Percentiles rank a stretch among this genome's conserved stretches.
phyloP scores from a whole-genome alignment of 2,888 invertebrate genomes.

The Bedellia somnulentella region DNA sequence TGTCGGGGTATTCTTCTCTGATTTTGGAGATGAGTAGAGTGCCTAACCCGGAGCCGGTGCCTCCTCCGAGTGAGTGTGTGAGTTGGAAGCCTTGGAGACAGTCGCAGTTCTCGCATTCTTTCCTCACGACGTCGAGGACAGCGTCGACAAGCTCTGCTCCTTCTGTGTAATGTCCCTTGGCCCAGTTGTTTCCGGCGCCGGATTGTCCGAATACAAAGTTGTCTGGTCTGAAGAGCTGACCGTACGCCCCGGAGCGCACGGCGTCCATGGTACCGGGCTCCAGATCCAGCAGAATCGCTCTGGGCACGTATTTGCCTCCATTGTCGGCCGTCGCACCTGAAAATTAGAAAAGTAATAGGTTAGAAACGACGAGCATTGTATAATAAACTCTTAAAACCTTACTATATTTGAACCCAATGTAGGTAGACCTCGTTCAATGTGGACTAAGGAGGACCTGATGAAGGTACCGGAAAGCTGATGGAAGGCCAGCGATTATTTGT shows the following conservation, averaged over 20 bases:
- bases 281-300: slow-evolving; percentile 90
- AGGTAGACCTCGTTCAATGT: too few species aligned
- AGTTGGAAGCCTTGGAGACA: slow-evolving; percentile 88
- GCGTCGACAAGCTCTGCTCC: slow-evolving; percentile 87
- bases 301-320: slow-evolving; percentile 91
- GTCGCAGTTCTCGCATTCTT: slow-evolving; percentile 90
- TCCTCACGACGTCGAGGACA: slow-evolving; percentile 80
- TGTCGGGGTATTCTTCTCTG: slow-evolving; percentile 87
- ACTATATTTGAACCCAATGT: not conserved
- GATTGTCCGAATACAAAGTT: slow-evolving; percentile 93
- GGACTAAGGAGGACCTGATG: too few species aligned
- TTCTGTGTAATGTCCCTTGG: slow-evolving; percentile 92
- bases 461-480: too few species aligned
- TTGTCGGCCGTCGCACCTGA: slow-evolving; percentile 88
- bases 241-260: slow-evolving; percentile 81
- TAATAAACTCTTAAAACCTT: not conserved
- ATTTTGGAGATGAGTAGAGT: slow-evolving; percentile 86
- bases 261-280: slow-evolving; percentile 98
- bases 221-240: slow-evolving; percentile 90
- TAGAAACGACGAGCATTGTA: not conserved
- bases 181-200: slow-evolving; percentile 87
- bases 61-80: slow-evolving; percentile 71
- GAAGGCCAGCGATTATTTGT: not conserved
- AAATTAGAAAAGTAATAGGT: slow-evolving; percentile 2
- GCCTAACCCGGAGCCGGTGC: slow-evolving; percentile 56